Evolutionary conservation across 2,888 invertebrate species (phyloP), one percentile per base, ranked within the genome.

Genomic region (Melieria omissa): DNA sequence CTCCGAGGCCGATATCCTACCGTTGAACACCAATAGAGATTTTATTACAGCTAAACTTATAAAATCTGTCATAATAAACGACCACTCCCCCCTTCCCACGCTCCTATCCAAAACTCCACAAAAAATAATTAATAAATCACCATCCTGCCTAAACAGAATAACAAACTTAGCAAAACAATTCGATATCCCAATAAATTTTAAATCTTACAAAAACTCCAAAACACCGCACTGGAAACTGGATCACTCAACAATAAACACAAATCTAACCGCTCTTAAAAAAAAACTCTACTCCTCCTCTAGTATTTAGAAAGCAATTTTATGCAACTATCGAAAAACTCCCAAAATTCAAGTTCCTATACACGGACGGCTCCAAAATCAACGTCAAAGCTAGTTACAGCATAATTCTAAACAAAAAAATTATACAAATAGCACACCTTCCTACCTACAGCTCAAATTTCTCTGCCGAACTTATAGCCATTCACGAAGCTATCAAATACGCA

Each of bases 141-240:
- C 58, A 29, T 58, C 58, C 16, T 14, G 29, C 10, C 10, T 58
- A 6, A 58, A 58, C 16, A 58, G 58, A 58, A 58, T 58, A 16
- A 29, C 5, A 29, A 58, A 58, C 10, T 4, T 29, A 14, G 54
- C 54, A 54, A 5, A 6, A 14, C 54, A 54, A 10, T 54, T 54
- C 14, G 54, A 54, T 14, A 54, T 54, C 12, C 54, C 54, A 14
- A 14, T n/a, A n/a, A n/a, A n/a, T n/a, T n/a, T n/a, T n/a, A n/a
- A n/a, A n/a, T n/a, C n/a, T n/a, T n/a, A n/a, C n/a, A n/a, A n/a
- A n/a, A n/a, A n/a, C 14, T 9, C 54, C 54, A 9, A 14, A 7
- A 14, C 54, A 7, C 54, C 54, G 14, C 6, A 54, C 54, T 54
- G 54, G 54, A 54, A 14, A 14, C 5, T 54, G 5, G 14, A 5